Percentiles rank a stretch among this genome's conserved stretches.
These are phyloP conservation scores for Balaenoptera acutorostrata DNA, from an alignment of 2,113 vertebrate species.

Conservation along the genomic window DNA sequence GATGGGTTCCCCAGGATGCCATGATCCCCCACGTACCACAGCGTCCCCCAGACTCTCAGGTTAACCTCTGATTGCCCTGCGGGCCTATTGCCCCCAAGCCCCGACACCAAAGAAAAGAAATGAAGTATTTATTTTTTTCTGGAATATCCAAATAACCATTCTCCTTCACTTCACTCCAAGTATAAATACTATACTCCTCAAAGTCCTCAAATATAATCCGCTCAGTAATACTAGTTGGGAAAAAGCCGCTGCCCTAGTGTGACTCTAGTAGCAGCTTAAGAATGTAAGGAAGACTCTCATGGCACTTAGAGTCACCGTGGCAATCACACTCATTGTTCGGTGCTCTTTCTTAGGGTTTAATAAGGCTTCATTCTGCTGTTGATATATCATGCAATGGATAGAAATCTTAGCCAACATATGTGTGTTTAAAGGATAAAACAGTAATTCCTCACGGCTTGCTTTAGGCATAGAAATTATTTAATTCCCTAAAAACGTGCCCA, in stretches of 20 bases:
- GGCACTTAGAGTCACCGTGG: not conserved
- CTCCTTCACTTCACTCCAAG: not conserved
- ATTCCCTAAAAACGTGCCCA: not conserved
- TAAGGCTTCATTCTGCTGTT: not conserved
- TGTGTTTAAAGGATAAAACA: constrained; percentile 28
- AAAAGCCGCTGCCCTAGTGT: not conserved
- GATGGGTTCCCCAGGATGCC: too few species aligned
- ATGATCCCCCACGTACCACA: accelerated
- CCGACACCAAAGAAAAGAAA: not conserved
- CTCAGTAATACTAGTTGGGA: not conserved
- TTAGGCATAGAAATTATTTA: not conserved
- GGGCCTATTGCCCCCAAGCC: not conserved
- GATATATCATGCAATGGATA: not conserved
- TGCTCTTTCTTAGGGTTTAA: not conserved
- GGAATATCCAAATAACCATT: not conserved
- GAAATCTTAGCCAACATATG: not conserved
- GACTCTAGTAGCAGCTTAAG: not conserved
- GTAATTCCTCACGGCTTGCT: not conserved
- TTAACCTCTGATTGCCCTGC: not conserved
- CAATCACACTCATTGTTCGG: not conserved
- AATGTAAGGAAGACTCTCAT: not conserved
- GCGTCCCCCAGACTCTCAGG: not conserved
- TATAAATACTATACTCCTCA: not conserved
- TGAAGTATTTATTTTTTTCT: not conserved
- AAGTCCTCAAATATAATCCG: not conserved